Percentiles rank a stretch among this genome's conserved stretches.
Conservation (phyloP, 2,888 invertebrate genomes). For the Pachliopta kotzebuea region DNA sequence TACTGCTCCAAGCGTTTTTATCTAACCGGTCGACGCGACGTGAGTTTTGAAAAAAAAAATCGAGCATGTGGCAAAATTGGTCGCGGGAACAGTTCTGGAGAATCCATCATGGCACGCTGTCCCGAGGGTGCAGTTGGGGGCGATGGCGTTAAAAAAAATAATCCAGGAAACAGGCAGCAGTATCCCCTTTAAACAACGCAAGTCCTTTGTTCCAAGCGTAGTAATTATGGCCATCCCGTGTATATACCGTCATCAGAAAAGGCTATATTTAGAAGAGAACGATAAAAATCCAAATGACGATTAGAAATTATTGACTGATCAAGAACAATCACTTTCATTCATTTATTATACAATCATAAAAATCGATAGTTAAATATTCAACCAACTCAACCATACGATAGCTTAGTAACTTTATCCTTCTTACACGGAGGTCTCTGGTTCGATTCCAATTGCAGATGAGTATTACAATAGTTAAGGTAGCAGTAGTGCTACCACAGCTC, state of each 20-base stretch:
- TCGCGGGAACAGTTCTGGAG: constrained; percentile 4
- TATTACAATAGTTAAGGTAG: too few species aligned
- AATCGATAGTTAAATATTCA: too few species aligned
- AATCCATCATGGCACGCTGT: constrained; percentile 15
- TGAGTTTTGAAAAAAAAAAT: not conserved
- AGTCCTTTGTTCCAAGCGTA: not conserved
- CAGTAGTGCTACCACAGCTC: too few species aligned
- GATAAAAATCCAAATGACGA: not conserved
- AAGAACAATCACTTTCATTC: too few species aligned
- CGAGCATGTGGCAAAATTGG: constrained; percentile 13
- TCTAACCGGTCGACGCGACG: not conserved
- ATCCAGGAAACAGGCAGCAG: not conserved
- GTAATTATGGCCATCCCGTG: not conserved
- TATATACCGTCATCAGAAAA: not conserved
- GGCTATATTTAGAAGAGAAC: not conserved
- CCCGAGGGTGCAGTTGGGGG: constrained; percentile 16
- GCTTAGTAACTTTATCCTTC: too few species aligned
- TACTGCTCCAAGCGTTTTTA: not conserved
- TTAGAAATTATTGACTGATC: too few species aligned
- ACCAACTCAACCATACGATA: too few species aligned
- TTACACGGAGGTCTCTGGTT: too few species aligned
- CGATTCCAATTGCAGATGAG: too few species aligned
- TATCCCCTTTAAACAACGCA: not conserved
- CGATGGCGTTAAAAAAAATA: constrained; percentile 13
- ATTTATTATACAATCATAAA: too few species aligned